phyloP scores from a whole-genome alignment of 2,888 invertebrate species.

The Schrankia costaestrigalis region DNA sequence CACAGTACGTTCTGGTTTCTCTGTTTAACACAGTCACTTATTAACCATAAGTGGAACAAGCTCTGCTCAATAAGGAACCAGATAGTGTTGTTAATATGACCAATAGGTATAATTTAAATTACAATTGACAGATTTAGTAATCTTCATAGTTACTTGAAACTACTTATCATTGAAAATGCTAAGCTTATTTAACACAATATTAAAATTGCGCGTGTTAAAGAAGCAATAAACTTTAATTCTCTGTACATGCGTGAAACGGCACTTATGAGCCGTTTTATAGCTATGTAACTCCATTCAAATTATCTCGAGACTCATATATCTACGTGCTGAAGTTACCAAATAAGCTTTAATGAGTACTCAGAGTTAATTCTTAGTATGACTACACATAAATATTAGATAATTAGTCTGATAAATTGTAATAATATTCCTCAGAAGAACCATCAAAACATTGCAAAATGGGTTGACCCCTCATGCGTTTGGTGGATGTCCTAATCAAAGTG shows the following conservation, averaged over 20 bases:
- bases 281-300: slow-evolving; percentile 42
- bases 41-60: too few relatives aligned
- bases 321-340: slow-evolving; percentile 26
- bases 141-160: slow-evolving; percentile 13
- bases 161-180: slow-evolving; percentile 33
- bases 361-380: slow-evolving; percentile 35
- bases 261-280: slow-evolving; percentile 43
- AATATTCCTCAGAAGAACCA: slow-evolving; percentile 13
- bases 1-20: too few relatives aligned
- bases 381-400: slow-evolving; percentile 33
- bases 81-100: too few relatives aligned
- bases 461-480: too few relatives aligned
- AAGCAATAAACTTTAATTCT: slow-evolving; percentile 55
- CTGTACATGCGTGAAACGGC: slow-evolving; percentile 51
- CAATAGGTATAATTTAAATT: too few relatives aligned
- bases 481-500: too few relatives aligned
- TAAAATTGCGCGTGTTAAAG: slow-evolving; percentile 57
- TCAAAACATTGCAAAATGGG: too few relatives aligned
- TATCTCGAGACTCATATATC: slow-evolving; percentile 34
- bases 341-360: slow-evolving; percentile 39
- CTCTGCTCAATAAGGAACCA: too few relatives aligned
- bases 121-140: slow-evolving; percentile 15
- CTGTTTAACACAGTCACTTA: too few relatives aligned
- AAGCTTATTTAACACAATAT: slow-evolving; percentile 46
- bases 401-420: slow-evolving; percentile 28